Evolutionary conservation across 1,140 invertebrate genomes (phyloP).

Genomic region (Zaprionus tsacasi): DNA sequence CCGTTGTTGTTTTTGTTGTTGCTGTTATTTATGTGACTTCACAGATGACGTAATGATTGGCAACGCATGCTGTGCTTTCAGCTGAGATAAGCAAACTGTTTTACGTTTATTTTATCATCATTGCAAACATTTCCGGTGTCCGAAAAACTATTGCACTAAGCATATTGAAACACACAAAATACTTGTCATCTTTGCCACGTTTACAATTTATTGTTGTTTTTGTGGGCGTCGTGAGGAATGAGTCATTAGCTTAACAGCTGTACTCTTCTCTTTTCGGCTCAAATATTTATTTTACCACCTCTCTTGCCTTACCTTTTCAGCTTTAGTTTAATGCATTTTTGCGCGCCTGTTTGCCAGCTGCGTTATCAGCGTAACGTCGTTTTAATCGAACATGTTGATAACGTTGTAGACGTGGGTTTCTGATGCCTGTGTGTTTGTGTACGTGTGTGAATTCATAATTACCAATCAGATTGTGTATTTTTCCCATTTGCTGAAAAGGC

Average conservation of each 20-base stretch:
- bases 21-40: constrained; percentile 30
- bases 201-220: constrained; percentile 18
- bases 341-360: constrained; percentile 42
- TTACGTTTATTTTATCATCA: constrained; percentile 11
- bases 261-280: background rate
- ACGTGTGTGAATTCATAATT: constrained; percentile 13
- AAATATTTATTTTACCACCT: background rate
- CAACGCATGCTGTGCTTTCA: background rate
- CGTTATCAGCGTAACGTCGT: constrained; percentile 27
- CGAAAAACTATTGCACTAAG: constrained; percentile 5
- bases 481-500: background rate
- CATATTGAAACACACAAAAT: background rate
- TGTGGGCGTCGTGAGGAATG: constrained; percentile 3
- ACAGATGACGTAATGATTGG: constrained; percentile 39
- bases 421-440: constrained; percentile 1
- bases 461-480: constrained; percentile 11
- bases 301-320: constrained; percentile 5
- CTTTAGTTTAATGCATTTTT: constrained; percentile 28
- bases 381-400: constrained; percentile 51
- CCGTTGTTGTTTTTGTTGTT: constrained; percentile 16
- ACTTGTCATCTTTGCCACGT: constrained; percentile 30
- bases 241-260: constrained; percentile 30
- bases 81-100: constrained; percentile 16
- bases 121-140: background rate
- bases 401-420: constrained; percentile 9